Evolutionary conservation across 2,888 invertebrate species (phyloP).

Genomic region (Scrobipalpa costella): DNA sequence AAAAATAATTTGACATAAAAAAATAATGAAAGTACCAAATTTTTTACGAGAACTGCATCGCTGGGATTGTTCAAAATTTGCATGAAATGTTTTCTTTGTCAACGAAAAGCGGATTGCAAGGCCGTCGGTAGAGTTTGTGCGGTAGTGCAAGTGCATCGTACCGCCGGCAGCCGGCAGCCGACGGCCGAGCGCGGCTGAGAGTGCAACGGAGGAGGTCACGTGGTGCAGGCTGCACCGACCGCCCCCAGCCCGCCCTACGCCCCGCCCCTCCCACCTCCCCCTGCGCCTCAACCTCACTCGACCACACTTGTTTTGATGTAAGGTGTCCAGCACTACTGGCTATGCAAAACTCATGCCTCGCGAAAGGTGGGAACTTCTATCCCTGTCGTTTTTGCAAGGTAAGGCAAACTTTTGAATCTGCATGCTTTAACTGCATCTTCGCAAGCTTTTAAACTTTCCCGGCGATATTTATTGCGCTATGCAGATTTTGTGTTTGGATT

Average conservation of each 20-base stretch:
- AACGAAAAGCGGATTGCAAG: not conserved
- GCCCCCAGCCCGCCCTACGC: conserved; percentile 70
- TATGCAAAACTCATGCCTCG: conserved; percentile 64
- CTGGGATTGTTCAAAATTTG: not conserved
- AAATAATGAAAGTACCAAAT: too few species aligned
- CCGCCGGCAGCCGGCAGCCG: not conserved
- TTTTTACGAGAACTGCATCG: not conserved
- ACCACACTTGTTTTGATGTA: conserved; percentile 78
- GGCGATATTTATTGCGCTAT: conserved; percentile 16
- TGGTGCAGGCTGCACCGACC: conserved; percentile 62
- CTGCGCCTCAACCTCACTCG: conserved; percentile 41
- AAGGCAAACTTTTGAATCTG: conserved; percentile 46
- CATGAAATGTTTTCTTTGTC: not conserved
- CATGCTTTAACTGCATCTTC: conserved; percentile 21
- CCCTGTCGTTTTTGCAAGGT: conserved; percentile 47
- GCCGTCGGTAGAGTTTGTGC: not conserved
- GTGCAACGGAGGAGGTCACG: conserved; percentile 13
- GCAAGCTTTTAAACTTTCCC: conserved; percentile 19
- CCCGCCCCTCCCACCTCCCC: conserved; percentile 46
- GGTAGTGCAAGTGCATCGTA: not conserved
- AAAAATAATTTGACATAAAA: not conserved
- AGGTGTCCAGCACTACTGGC: conserved; percentile 63
- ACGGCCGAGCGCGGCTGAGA: not conserved
- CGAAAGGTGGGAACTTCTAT: conserved; percentile 50
- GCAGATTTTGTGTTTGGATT: conserved; percentile 6